Conservation (phyloP, 1,140 invertebrate species). For the Drosophila insularis region DNA sequence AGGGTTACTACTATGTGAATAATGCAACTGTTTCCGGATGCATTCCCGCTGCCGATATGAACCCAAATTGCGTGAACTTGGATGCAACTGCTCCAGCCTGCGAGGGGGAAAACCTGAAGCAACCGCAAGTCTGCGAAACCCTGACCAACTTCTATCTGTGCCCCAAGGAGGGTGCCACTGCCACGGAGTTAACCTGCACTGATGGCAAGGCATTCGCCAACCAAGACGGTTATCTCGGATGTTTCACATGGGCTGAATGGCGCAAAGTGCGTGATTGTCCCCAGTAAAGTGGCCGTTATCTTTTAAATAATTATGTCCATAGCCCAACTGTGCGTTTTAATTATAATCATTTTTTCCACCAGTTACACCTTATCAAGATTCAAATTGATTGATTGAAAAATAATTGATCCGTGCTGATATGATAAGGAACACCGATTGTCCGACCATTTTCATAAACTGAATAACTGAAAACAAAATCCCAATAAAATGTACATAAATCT, state of each 20-base stretch:
- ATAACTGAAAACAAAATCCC: conserved; percentile 17
- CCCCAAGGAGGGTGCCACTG: conserved; percentile 12
- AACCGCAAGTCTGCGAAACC: conserved; percentile 44
- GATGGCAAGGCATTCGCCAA: conserved; percentile 47
- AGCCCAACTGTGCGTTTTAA: conserved; percentile 44
- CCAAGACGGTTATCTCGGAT: conserved; percentile 51
- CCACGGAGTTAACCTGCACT: conserved; percentile 38
- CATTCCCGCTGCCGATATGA: conserved; percentile 39
- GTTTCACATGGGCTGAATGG: conserved; percentile 52
- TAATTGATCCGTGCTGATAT: conserved; percentile 63
- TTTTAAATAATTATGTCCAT: conserved; percentile 1
- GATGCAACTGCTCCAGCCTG: conserved; percentile 23
- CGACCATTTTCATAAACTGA: conserved; percentile 4
- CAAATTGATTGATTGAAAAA: conserved; percentile 70
- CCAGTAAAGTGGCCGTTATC: conserved; percentile 5
- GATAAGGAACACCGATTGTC: conserved; percentile 31
- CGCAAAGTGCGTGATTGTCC: conserved; percentile 45
- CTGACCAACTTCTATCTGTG: conserved; percentile 64
- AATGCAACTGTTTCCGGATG: conserved; percentile 63
- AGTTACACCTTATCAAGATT: conserved; percentile 53
- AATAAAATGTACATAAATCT: conserved; percentile 39
- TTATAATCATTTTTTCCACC: conserved; percentile 34
- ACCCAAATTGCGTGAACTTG: conserved; percentile 54
- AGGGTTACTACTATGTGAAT: conserved; percentile 52
- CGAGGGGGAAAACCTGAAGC: conserved; percentile 37